Conservation (phyloP, 2,797 vertebrate species). For the Rhinoraja longicauda region DNA sequence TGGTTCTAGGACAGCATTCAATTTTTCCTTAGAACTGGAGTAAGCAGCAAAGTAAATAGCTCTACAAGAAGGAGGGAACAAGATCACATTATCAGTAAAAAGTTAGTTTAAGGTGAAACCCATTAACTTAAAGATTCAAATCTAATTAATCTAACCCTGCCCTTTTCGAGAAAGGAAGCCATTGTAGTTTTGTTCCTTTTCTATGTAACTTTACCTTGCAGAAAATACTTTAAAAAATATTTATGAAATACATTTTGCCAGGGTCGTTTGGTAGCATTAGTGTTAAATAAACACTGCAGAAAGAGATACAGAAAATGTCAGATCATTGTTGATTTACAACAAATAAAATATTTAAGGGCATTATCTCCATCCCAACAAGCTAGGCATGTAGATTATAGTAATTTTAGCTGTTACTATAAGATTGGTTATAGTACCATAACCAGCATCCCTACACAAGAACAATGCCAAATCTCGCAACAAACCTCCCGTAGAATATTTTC, state of each 20-base stretch:
- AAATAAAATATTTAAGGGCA: background rate
- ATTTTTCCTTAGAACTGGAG: conserved; percentile 88
- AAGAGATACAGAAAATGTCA: background rate
- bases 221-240: background rate
- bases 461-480: background rate
- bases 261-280: background rate
- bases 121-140: background rate
- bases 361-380: background rate
- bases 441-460: background rate
- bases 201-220: background rate
- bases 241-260: background rate
- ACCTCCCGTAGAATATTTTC: no score
- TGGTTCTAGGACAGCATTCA: conserved; percentile 81
- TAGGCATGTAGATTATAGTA: background rate
- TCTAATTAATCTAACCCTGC: background rate
- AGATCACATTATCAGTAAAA: conserved; percentile 34
- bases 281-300: background rate
- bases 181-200: no score
- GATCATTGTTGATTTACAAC: background rate
- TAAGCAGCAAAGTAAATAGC: conserved; percentile 98
- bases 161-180: background rate
- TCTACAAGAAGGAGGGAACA: conserved; percentile 58
- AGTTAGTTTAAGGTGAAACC: background rate
- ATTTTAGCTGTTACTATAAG: background rate
- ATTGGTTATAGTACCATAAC: background rate